phyloP scores from a whole-genome alignment of 2,797 vertebrate genomes.

The Poecilia picta region DNA sequence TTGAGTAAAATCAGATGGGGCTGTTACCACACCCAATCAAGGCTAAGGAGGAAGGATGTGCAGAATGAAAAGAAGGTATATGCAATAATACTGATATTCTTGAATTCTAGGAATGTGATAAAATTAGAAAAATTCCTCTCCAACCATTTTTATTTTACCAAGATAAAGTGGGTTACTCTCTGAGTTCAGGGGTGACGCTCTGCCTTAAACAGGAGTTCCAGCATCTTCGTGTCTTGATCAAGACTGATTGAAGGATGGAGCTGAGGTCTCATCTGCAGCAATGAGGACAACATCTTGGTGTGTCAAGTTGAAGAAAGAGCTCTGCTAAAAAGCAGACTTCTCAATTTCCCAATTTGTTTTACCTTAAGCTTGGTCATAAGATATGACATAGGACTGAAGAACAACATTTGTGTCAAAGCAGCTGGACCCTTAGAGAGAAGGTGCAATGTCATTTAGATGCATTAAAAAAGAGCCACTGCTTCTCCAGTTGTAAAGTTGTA shows the following conservation, averaged over 20 bases:
- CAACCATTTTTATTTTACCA: not conserved
- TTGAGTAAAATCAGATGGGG: not conserved
- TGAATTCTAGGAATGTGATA: not conserved
- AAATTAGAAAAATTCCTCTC: not conserved
- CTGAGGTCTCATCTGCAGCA: not conserved
- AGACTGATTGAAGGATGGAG: not conserved
- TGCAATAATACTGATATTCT: not conserved
- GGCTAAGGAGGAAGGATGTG: not conserved
- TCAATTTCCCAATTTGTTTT: not conserved
- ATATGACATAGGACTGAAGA: not conserved
- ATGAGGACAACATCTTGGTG: not conserved
- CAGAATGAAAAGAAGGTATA: not conserved
- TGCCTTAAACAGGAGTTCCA: not conserved
- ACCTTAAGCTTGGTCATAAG: not conserved
- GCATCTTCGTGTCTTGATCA: not conserved
- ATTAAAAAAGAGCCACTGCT: not conserved
- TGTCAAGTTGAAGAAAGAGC: not conserved
- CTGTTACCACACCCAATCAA: not conserved
- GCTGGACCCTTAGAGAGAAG: not conserved
- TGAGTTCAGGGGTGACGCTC: not conserved
- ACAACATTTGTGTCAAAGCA: not conserved
- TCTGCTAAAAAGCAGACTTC: not conserved
- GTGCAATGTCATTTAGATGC: not conserved
- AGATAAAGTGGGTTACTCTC: not conserved
- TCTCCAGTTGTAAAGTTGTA: not conserved